Evolutionary conservation across 1,140 invertebrate genomes (phyloP), one percentile per base, ranked within the genome.

Genomic region (Drosophila littoralis): DNA sequence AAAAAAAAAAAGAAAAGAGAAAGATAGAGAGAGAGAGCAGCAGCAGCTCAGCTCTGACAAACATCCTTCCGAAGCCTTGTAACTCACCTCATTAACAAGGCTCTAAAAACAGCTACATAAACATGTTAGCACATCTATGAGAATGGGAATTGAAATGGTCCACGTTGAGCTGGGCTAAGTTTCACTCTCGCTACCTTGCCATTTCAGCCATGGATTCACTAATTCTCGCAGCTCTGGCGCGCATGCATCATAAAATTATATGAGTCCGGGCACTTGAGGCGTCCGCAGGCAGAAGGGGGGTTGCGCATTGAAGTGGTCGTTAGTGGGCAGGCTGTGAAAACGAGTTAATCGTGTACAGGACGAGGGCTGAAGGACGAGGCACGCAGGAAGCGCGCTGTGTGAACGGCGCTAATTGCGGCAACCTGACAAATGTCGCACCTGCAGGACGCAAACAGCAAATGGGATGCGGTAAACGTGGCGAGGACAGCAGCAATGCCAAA

Each of bases 351-450:
- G 80, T 59, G 65, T 65, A 43, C 54, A 28, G 9, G 35, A 54
- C 36, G 35, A 22, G 32, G 50, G 46, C 28, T 12, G 61, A 67
- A 64, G 65, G 38, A 54, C 52, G 52, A 45, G 40, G 15, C 32
- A 42, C 28, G 46, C 36, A 32, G 46, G 12, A 28, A 22, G 22
- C 12, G 36, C 54, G 48, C 12, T 50, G 48, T 32, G 40, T 32
- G 40, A 58, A 58, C 9, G 66, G 67, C 67, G 83, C 82, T 85
- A 85, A 85, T 85, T 85, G 82, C 76, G 82, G 74, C 83, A 77
- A 82, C 79, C 85, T 85, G 82, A 80, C 83, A 85, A 85, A 86
- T 85, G 75, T 85, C 82, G 83, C 82, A 86, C 82, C 78, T 86
- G 74, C 50, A 61, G 33, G 48, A 46, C 45, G 72, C 65, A 75